Evolutionary conservation across 2,888 invertebrate species (phyloP), one percentile per base, ranked within the genome.

Genomic region (Notodonta dromedarius): DNA sequence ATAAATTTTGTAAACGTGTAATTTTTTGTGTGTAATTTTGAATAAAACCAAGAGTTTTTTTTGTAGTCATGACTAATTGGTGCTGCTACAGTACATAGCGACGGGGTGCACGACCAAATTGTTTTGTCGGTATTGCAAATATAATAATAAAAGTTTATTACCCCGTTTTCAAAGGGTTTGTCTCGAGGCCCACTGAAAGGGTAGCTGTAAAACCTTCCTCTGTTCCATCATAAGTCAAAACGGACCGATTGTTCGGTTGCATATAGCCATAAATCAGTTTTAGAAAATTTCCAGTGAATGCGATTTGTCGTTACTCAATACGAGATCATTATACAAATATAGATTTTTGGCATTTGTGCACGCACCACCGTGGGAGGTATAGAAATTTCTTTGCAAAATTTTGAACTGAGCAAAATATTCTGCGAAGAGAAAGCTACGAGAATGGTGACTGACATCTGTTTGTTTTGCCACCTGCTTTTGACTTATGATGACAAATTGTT

Each of bases 141-240:
- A 93, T 93, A 87, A 92, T 91, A 92, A 90, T 90, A 93, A 90
- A 90, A 89, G 78, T 91, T 92, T 93, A 92, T 89, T 91, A 91
- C 91, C 91, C 91, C 89, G 87, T 91, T 90, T 86, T 86, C 73
- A 93, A 93, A 93, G 93, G 93, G 93, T 90, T 93, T 87, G 88
- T 88, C 83, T 86, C 82, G 74, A 80, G 75, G 75, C 71, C 64
- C 68, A 76, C 86, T 87, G 82, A 91, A 93, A 91, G 93, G 93
- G 91, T 91, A 89, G 87, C 82, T 79, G 85, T 84, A 85, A 83
- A 89, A 82, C 81, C 81, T 82, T 79, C 78, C 72, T 82, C 70
- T 74, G 78, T 77, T 76, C 82, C 82, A 84, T 88, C 84, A 82
- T 91, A 90, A 89, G 87, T 90, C 91, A 90, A 89, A 91, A 89